These are phyloP conservation scores for Lepidurus apus DNA, from an alignment of 1,140 invertebrate species.

Conservation along the genomic window DNA sequence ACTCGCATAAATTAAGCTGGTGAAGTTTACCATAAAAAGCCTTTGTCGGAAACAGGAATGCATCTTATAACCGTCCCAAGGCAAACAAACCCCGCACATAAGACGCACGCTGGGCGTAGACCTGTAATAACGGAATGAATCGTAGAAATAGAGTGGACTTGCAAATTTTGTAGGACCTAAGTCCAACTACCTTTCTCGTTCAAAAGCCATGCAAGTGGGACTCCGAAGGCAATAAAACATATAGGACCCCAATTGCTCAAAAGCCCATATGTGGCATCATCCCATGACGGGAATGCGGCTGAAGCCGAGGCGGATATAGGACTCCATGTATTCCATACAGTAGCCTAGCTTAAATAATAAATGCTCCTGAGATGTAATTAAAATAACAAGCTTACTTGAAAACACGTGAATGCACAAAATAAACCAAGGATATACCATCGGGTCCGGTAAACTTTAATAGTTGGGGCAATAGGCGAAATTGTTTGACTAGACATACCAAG, in stretches of 20 bases:
- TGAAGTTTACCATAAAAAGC: slow-evolving; percentile 40
- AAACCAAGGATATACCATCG: slow-evolving; percentile 32
- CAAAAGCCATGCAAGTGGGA: slow-evolving; percentile 48
- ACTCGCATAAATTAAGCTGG: slow-evolving; percentile 43
- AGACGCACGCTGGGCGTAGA: slow-evolving; percentile 40
- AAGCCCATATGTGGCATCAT: slow-evolving; percentile 46
- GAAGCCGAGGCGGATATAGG: slow-evolving; percentile 49
- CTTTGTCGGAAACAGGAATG: slow-evolving; percentile 38
- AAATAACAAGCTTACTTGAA: slow-evolving; percentile 15
- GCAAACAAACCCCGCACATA: slow-evolving; percentile 38
- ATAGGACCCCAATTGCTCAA: slow-evolving; percentile 52
- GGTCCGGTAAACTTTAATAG: slow-evolving; percentile 26
- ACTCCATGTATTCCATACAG: slow-evolving; percentile 53
- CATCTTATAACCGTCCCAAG: slow-evolving; percentile 40
- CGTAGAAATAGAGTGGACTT: no score
- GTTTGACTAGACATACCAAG: not conserved
- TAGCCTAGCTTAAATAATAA: slow-evolving; percentile 10
- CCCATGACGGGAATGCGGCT: slow-evolving; percentile 49
- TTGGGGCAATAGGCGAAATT: not conserved
- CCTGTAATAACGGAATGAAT: slow-evolving; percentile 37
- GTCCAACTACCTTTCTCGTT: slow-evolving; percentile 42
- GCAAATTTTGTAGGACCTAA: not conserved
- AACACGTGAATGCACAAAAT: slow-evolving; percentile 29
- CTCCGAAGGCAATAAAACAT: slow-evolving; percentile 46
- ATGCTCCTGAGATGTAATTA: not conserved